These are phyloP conservation scores for Corvus moneduloides DNA, from an alignment of 2,113 vertebrate genomes.

Conservation along the genomic window DNA sequence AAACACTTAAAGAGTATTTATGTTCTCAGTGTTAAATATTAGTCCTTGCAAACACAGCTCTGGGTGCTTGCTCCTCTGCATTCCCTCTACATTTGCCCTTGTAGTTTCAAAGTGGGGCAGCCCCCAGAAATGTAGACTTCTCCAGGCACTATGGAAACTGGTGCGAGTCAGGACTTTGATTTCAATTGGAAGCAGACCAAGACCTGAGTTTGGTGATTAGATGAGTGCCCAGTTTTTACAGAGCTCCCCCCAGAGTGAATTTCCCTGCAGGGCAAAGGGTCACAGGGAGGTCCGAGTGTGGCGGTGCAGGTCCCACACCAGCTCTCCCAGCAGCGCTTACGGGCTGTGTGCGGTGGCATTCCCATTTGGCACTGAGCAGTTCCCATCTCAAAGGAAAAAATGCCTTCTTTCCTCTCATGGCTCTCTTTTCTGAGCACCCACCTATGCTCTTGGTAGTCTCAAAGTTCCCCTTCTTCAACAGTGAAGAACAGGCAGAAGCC, in stretches of 20 bases:
- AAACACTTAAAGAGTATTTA: conserved; percentile 49
- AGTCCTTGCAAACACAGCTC: neutral
- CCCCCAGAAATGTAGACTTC: neutral
- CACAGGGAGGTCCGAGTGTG: accelerated
- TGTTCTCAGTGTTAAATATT: conserved; percentile 12
- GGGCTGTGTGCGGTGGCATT: accelerated
- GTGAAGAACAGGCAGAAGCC: neutral
- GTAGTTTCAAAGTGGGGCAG: neutral
- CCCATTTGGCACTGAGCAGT: neutral
- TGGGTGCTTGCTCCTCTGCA: neutral
- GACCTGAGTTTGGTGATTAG: neutral
- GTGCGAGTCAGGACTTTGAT: neutral
- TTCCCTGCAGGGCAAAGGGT: neutral
- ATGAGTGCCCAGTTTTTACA: neutral
- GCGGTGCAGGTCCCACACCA: accelerated
- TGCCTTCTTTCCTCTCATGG: neutral
- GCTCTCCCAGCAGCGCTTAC: neutral
- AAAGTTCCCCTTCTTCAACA: neutral
- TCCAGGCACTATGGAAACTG: neutral
- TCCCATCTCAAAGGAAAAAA: neutral
- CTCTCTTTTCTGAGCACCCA: neutral
- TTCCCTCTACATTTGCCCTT: neutral
- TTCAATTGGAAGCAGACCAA: neutral
- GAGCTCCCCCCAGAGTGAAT: neutral
- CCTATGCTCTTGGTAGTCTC: neutral